Conservation (phyloP, 2,888 invertebrate genomes). For the Tetheella fluctuosa region DNA sequence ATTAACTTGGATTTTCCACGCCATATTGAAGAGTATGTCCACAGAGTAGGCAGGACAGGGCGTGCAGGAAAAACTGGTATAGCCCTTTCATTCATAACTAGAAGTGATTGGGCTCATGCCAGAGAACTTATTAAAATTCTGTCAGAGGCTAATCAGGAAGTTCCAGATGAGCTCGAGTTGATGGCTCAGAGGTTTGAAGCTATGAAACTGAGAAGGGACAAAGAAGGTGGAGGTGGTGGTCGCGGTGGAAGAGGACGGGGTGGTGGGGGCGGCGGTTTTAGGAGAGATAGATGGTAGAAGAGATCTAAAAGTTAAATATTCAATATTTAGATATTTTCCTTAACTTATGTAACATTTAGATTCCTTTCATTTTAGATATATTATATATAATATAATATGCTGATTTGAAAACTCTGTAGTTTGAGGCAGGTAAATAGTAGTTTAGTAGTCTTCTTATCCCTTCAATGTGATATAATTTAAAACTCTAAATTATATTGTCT, state of each 20-base stretch:
- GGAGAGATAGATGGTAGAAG: constrained; percentile 58
- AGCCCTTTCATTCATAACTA: constrained; percentile 92
- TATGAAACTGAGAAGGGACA: constrained; percentile 86
- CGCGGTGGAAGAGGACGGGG: constrained; percentile 62
- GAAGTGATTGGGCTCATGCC: constrained; percentile 93
- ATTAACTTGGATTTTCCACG: constrained; percentile 97
- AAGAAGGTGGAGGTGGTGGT: constrained; percentile 76
- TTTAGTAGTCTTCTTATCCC: neutral
- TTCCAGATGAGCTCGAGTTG: constrained; percentile 88
- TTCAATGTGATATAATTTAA: constrained; percentile 11
- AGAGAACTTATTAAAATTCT: constrained; percentile 92
- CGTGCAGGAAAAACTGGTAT: constrained; percentile 94
- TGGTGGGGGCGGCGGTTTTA: constrained; percentile 43
- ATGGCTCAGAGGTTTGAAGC: constrained; percentile 91
- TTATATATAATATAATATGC: neutral
- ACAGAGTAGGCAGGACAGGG: constrained; percentile 97
- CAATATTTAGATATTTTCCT: neutral
- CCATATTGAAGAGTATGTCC: constrained; percentile 98
- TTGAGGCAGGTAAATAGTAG: neutral
- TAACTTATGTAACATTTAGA: neutral
- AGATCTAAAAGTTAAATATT: constrained; percentile 11
- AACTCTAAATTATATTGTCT: constrained; percentile 8
- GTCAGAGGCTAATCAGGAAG: constrained; percentile 93
- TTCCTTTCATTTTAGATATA: no score
- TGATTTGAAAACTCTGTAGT: neutral